Evolutionary conservation across 2,113 vertebrate genomes (phyloP), one percentile per base, ranked within the genome.

Genomic region (Cephalopterus ornatus): DNA sequence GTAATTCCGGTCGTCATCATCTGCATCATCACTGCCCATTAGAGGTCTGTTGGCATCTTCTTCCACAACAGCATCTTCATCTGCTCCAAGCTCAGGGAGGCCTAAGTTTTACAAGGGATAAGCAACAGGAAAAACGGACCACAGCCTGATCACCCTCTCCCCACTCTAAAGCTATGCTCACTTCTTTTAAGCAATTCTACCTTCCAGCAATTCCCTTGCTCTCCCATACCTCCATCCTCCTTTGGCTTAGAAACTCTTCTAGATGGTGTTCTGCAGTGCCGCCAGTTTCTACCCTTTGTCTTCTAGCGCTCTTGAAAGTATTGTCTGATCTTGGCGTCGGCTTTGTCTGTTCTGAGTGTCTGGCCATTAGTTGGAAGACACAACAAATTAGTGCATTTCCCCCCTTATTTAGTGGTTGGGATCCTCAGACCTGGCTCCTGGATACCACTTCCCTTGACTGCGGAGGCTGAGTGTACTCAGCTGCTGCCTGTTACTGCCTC

Each of bases 11-110:
- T 98, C 98, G 12, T 90, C 94, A 12, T 96, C 98, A 6, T 98
- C 98, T 32, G 98, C 98, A 20, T 99, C 98, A 19, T 94, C 91
- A n/a, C 8, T 68, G 4, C 97, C 98, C 90, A 99, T 99, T 35
- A 99, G 98, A 4, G 99, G 99, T 94, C 97, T 98, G 88, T 98
- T 98, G 62, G 98, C 98, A 88, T 99, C 99, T 96, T 98, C 98
- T 6, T 98, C 97, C 30, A 79, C 70, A 41, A 28, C 30, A 55
- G 9, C 15, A 0, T 94, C 93, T 61, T 95, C 96, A 28, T 97
- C 98, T 79, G 98, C 98, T 71, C 98, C 98, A 8, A 98, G 95
- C 59, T 96, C 93, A 35, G 97, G 97, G 50, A 98, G 97, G 79
- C 98, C 97, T 97, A 73, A 23, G 80, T 95, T 78, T 89, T n/a